A percentile compares a stretch with the other conserved stretches of the same genome.
phyloP scores from a whole-genome alignment of 2,113 vertebrate species.

The Anguilla rostrata region DNA sequence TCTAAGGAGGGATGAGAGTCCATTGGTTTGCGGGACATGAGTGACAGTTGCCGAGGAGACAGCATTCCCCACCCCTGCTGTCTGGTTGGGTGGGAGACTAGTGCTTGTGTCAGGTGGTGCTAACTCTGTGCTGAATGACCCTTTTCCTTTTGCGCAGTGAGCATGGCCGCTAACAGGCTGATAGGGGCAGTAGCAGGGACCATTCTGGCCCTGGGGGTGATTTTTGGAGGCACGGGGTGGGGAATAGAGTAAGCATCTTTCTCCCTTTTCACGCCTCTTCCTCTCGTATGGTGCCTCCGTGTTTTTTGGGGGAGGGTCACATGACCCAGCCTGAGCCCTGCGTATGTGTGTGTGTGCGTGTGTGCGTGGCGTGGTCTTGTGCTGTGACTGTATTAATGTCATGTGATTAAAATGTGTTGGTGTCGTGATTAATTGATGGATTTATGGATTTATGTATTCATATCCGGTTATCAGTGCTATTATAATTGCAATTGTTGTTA shows the following conservation, averaged over 20 bases:
- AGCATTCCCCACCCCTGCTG: constrained; percentile 38
- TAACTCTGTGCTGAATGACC: constrained; percentile 51
- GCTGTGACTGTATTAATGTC: constrained; percentile 81
- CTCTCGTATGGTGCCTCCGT: constrained; percentile 81
- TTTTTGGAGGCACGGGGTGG: constrained; percentile 99
- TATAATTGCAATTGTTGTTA: constrained; percentile 18
- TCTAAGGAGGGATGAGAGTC: neutral
- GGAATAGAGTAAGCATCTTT: constrained; percentile 99
- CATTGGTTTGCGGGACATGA: constrained; percentile 24
- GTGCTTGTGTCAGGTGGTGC: constrained; percentile 66
- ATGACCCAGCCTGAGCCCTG: constrained; percentile 71
- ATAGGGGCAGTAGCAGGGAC: constrained; percentile 99
- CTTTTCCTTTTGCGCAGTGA: constrained; percentile 98
- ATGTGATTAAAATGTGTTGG: constrained; percentile 83
- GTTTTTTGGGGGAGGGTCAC: constrained; percentile 61
- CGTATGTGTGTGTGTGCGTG: constrained; percentile 80
- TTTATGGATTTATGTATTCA: constrained; percentile 49
- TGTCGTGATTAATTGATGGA: constrained; percentile 82
- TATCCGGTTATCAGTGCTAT: constrained; percentile 51
- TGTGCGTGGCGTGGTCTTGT: constrained; percentile 49
- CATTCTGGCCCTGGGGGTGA: constrained; percentile 99
- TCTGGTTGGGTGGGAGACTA: neutral
- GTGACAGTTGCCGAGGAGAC: constrained; percentile 37
- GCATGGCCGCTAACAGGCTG: constrained; percentile 99
- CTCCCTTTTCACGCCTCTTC: constrained; percentile 80